A percentile compares a stretch with the other conserved stretches of the same genome.
Evolutionary conservation across 1,140 invertebrate species (phyloP).

Genomic region (Leptinotarsa defecta): DNA sequence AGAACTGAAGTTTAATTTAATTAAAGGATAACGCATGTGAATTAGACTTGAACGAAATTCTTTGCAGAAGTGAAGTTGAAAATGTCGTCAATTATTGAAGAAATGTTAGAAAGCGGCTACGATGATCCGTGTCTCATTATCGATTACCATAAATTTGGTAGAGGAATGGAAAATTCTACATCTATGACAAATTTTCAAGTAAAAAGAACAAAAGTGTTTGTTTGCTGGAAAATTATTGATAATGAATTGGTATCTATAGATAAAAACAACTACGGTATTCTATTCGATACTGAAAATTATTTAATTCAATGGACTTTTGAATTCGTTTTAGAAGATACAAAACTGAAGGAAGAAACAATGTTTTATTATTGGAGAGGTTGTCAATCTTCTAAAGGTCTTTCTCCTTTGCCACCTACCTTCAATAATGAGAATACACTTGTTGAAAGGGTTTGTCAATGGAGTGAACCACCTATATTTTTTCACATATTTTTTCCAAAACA

Average conservation of each 20-base stretch:
- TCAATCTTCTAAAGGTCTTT: constrained; percentile 36
- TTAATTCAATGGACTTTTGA: constrained; percentile 40
- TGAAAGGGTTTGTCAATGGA: constrained; percentile 41
- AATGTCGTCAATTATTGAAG: neutral
- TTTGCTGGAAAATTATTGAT: constrained; percentile 38
- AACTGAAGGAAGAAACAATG: constrained; percentile 24
- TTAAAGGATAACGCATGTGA: too few relatives aligned
- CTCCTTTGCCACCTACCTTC: constrained; percentile 38
- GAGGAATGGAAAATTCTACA: constrained; percentile 5
- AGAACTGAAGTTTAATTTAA: too few relatives aligned
- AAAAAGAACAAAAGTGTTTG: constrained; percentile 30
- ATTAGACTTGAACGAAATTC: too few relatives aligned
- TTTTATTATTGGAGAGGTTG: constrained; percentile 42
- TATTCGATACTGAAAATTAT: constrained; percentile 36
- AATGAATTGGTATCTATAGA: constrained; percentile 26
- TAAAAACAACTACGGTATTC: constrained; percentile 21
- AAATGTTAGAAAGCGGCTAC: neutral
- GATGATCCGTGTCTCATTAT: constrained; percentile 27
- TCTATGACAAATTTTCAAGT: constrained; percentile 17
- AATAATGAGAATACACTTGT: constrained; percentile 39
- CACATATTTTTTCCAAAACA: constrained; percentile 29
- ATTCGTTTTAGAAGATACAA: constrained; percentile 27
- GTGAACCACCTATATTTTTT: constrained; percentile 42
- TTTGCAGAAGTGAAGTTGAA: neutral
- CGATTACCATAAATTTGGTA: constrained; percentile 24